Evolutionary conservation across 2,797 vertebrate species (phyloP), one percentile per base, ranked within the genome.

Genomic region (Xenentodon cancila): DNA sequence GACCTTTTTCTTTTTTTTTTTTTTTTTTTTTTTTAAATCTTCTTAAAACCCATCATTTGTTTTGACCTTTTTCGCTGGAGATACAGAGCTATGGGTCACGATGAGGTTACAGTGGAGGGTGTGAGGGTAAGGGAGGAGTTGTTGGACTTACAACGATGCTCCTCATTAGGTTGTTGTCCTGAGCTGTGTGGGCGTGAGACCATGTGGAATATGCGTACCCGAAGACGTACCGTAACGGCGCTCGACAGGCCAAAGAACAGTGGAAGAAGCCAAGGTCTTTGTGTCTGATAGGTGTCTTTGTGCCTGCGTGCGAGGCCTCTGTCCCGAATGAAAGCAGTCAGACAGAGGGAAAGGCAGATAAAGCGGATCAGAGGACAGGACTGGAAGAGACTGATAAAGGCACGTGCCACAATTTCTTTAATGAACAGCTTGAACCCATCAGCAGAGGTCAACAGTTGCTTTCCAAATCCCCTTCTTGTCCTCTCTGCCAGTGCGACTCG

Each of bases 401-500:
- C 75, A 52, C 81, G 88, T 75, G 85, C 81, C 82, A 88, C 73
- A 52, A 72, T 80, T 86, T 87, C 80, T 90, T 90, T 90, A 92
- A 92, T 88, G 90, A 92, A 88, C 87, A 88, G 72, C 80, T 89
- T 89, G 88, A 92, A 86, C 90, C 88, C 86, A 90, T 91, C 87
- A 84, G 84, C 81, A 65, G 75, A 88, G 91, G 87, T 90, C 88
- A 87, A 89, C 82, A 81, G 81, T 71, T 59, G 80, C 85, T 84
- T 76, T 84, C 75, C 65, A 84, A 90, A 90, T 87, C 87, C 85
- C 79, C 68, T 77, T 74, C 81, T 75, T 74, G 68, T 77, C 73
- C 68, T 65, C 73, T 61, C 77, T 59, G 79, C 76, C 73, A 60
- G 66, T 75, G 77, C 75, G 76, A 66, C 62, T 72, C 27, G 1